A percentile compares a stretch with the other conserved stretches of the same genome.
Evolutionary conservation across 2,888 invertebrate genomes (phyloP).

Genomic region (Tiphia femorata): DNA sequence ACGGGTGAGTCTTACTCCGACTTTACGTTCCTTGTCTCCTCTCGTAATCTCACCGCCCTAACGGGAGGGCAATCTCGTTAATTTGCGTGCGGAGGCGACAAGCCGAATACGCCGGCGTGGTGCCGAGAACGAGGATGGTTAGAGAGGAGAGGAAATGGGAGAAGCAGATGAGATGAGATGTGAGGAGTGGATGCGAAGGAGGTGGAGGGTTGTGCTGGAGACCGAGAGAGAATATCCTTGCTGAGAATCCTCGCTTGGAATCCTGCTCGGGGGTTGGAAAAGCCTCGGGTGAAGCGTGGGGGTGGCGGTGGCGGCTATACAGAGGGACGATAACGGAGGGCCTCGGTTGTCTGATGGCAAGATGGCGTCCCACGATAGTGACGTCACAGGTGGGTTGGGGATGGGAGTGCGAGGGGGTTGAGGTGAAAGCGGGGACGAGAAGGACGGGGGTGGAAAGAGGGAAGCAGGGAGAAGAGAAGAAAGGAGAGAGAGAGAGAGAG

Average conservation of each 20-base stretch:
- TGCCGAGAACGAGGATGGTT: not conserved
- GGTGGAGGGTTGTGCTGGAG: no score
- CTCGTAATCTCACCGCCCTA: no score
- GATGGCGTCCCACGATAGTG: constrained; percentile 68
- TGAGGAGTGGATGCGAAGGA: no score
- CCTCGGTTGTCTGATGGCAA: constrained; percentile 68
- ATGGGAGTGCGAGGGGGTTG: constrained; percentile 24
- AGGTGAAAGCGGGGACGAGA: constrained; percentile 1
- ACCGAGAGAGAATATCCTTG: constrained; percentile 26
- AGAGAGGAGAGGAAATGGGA: not conserved
- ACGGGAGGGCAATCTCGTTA: constrained; percentile 58
- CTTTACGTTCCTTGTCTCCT: no score
- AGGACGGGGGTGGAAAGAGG: not conserved
- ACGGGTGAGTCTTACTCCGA: no score
- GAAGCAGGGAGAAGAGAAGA: not conserved
- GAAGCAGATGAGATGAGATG: constrained; percentile 5
- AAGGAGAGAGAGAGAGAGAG: constrained; percentile 9
- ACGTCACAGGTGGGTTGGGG: constrained; percentile 58
- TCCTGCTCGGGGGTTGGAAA: constrained; percentile 36
- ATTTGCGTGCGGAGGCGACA: constrained; percentile 50
- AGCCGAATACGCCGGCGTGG: constrained; percentile 11
- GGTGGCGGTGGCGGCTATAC: constrained; percentile 46
- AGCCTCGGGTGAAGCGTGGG: no score
- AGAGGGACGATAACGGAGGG: constrained; percentile 63
- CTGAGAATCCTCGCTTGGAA: constrained; percentile 26